Evolutionary conservation across 23 tunicate genomes (phyloP), one percentile per base, ranked within the genome.

Genomic region (Ciona savignyi): DNA sequence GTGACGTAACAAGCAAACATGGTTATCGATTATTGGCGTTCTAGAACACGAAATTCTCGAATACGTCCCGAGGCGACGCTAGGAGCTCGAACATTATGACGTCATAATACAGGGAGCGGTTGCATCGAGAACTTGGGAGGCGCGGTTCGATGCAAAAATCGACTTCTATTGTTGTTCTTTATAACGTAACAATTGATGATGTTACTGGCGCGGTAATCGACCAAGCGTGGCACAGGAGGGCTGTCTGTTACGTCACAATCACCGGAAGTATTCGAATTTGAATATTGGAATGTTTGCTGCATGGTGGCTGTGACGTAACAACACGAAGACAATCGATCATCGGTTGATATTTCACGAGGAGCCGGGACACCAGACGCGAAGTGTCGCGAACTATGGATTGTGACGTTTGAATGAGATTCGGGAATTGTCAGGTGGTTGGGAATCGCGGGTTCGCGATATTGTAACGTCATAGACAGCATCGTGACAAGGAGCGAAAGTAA

Each of bases 321-420:
- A 42, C 56, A 42, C 56, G 56, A 9, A 9, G 56, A 15, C 15
- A 15, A 42, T 42, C 56, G 15, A 9, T 42, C 56, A 42, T 15
- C 11, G 15, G 11, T 42, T 42, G 56, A 42, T 42, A 42, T 42
- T 42, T 42, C 56, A 42, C 56, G 56, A 42, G 15, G 15, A n/a
- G n/a, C n/a, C n/a, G n/a, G n/a, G n/a, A 42, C 56, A 15, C 51
- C 34, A 34, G 34, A 34, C 35, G 24, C 34, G 63, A 68, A 21
- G 82, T 83, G 6, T 32, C 34, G 64, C 64, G 78, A 34, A 77
- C 68, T 66, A 86, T 85, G 24, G 93, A 93, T 0, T 61, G 86
- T 20, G 98, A 93, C 67, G 62, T 93, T 35, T 93, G 98, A 32
- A 32, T 93, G 60, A 86, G 56, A 42, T 6, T 42, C 56, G 15